A percentile compares a stretch with the other conserved stretches of the same genome.
Evolutionary conservation across 2,797 vertebrate species (phyloP).

Genomic region (Tiaroga cobitis): DNA sequence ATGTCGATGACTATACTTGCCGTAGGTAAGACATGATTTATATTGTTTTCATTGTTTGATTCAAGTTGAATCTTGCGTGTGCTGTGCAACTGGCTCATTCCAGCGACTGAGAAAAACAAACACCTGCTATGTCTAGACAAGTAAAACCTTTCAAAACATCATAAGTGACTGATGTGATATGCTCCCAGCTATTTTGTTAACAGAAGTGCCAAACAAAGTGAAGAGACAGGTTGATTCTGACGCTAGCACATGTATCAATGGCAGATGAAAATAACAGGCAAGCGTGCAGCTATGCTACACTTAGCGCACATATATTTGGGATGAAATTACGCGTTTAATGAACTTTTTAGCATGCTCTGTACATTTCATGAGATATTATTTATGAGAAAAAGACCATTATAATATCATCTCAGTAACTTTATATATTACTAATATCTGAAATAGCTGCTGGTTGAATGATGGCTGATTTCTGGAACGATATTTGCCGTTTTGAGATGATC

Average conservation of each 20-base stretch:
- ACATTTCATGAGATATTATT: no score
- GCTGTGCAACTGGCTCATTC: background rate
- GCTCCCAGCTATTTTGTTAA: background rate
- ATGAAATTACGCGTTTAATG: background rate
- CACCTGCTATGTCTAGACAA: background rate
- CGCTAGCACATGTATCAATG: background rate
- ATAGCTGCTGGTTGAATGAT: no score
- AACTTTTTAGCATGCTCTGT: no score
- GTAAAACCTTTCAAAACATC: background rate
- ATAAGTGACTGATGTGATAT: background rate
- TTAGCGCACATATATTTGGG: background rate
- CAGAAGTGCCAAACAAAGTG: no score
- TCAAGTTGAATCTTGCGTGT: background rate
- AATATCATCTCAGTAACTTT: no score
- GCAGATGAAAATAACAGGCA: background rate
- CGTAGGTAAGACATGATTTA: background rate
- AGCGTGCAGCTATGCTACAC: background rate
- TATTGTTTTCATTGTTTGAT: background rate
- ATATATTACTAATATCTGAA: no score
- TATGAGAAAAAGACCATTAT: no score
- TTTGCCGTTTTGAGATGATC: no score
- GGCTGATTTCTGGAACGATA: no score
- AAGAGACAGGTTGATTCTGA: background rate
- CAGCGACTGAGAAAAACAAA: background rate
- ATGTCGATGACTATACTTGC: background rate